Evolutionary conservation across 2,797 vertebrate species (phyloP), one percentile per base, ranked within the genome.

Genomic region (Cirrhinus molitorella): DNA sequence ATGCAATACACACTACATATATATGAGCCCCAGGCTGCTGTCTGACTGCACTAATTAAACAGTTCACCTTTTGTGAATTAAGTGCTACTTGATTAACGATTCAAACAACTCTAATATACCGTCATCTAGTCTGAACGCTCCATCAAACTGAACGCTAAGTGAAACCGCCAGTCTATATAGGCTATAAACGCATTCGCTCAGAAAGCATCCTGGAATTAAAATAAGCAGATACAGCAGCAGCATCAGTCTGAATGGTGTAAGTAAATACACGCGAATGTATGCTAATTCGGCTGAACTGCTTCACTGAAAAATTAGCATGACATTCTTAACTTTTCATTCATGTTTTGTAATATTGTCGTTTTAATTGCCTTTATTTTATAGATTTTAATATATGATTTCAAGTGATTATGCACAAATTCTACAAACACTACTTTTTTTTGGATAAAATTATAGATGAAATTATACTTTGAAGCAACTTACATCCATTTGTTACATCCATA

Each of bases 151-250:
- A 47, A 71, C 67, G 25, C 77, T 79, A 19, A 61, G 19, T 25
- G 53, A 80, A 57, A 71, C 23, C 51, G 25, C 9, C 21, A 31
- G 37, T 17, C 23, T 34, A 17, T 63, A 31, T 31, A 63, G 16
- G 14, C 59, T 11, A 7, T 65, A 65, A 73, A 49, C 14, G 1
- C 80, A 74, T 74, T 74, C 5, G 16, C 43, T 63, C 40, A 16
- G 55, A 81, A 63, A 73, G 67, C 79, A 47, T 61, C 67, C 53
- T 59, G 53, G 43, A 72, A 61, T 72, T 79, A 67, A 81, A 55
- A 72, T 81, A 13, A 72, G 68, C 19, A 31, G 79, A 81, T 72
- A 81, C 21, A 17, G 49, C 65, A 16, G 66, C 23, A 57, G 49
- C 16, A 3, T 53, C 21, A 37, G 43, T 40, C 73, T 67, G 23